Evolutionary conservation across 2,888 invertebrate species (phyloP), one percentile per base, ranked within the genome.

Genomic region (Apamea sordens): DNA sequence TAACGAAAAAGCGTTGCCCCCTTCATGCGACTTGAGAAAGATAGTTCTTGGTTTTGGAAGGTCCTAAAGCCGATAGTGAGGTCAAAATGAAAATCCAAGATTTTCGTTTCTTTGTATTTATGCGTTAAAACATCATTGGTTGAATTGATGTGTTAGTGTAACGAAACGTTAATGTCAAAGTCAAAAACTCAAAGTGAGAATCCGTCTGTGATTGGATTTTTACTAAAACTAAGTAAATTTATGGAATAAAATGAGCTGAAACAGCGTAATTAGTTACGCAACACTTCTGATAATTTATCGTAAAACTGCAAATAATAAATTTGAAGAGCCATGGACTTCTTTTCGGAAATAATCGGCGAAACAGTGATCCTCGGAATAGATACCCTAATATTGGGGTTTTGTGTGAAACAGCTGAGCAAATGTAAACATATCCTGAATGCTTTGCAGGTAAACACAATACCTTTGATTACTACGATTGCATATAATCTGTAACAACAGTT

Each of bases 311-410:
- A 7, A 64, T 79, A 75, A 75, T 50, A 71, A 64, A 77, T 47
- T 75, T 77, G 13, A 63, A 32, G 64, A 78, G 89, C 77, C 79
- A 98, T 98, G 98, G 98, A 98, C 92, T 98, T 98, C 94, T 92
- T 98, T 80, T 95, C 96, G 32, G 96, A 97, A 90, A 91, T 97
- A 81, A 94, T 96, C 82, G 98, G 98, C 50, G 98, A 98, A 97
- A 97, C 98, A 70, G 96, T 98, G 86, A 97, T 98, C 41, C 95
- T 98, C 73, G 98, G 98, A 53, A 97, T 98, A 75, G 98, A 98
- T 93, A 97, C 98, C 44, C 92, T 98, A 53, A 98, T 98, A 90
- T 97, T 98, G 83, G 98, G 98, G 0, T 96, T 98, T 79, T 98
- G 98, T 92, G 95, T 98, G 61, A 98, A 97, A 91, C 98, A 98